These are phyloP conservation scores for Apis cerana DNA, from an alignment of 1,140 invertebrate genomes.

Conservation along the genomic window DNA sequence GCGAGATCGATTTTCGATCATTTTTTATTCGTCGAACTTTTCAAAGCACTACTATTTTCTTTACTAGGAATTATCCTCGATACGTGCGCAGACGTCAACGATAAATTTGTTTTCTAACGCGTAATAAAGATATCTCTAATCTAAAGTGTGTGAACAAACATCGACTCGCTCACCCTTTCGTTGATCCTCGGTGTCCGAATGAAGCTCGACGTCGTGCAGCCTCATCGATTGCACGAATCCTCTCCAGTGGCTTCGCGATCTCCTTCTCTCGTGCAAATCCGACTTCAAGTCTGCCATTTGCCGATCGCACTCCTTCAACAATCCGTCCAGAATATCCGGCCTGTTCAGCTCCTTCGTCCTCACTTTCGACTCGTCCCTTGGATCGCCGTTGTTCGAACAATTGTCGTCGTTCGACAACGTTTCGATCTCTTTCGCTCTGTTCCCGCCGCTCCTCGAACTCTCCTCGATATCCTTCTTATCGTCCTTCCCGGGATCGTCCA, in stretches of 20 bases:
- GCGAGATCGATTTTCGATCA: background rate
- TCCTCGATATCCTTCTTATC: background rate
- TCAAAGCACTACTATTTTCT: background rate
- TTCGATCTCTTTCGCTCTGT: background rate
- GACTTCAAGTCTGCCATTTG: constrained; percentile 69
- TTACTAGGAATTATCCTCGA: background rate
- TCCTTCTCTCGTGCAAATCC: constrained; percentile 63
- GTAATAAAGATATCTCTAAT: background rate
- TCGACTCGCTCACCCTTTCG: constrained; percentile 70
- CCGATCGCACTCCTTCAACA: constrained; percentile 72
- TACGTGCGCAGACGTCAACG: background rate
- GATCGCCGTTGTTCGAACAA: background rate
- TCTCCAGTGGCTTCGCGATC: constrained; percentile 70
- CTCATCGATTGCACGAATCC: constrained; percentile 71
- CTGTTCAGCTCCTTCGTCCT: constrained; percentile 52
- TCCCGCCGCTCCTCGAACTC: background rate
- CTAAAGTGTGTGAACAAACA: background rate
- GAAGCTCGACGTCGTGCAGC: constrained; percentile 72
- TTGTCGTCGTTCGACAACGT: background rate
- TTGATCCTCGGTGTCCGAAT: constrained; percentile 75
- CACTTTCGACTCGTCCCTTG: constrained; percentile 12
- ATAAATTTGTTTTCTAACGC: background rate
- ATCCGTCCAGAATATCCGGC: constrained; percentile 74
- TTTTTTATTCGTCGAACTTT: background rate
- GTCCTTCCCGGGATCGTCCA: background rate